These are phyloP conservation scores for Periplaneta americana DNA, from an alignment of 1,140 invertebrate species.

Conservation along the genomic window DNA sequence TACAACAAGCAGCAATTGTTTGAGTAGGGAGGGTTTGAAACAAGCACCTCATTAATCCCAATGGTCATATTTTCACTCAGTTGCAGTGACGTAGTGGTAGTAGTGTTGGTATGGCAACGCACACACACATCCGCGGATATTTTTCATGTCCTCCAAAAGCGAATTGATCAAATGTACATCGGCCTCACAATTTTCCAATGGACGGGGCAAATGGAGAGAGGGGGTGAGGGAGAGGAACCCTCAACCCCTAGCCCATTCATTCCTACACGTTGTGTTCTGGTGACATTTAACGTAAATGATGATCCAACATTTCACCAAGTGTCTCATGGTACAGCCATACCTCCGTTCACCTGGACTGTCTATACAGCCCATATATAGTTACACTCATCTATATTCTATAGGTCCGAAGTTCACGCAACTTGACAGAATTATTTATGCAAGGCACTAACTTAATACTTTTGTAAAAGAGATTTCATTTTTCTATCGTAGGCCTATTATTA, in stretches of 20 bases:
- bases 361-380: no score
- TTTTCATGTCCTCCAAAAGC: background rate
- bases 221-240: no score
- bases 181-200: background rate
- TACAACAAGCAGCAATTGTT: background rate
- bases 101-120: no score
- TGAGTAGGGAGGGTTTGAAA: background rate
- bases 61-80: slow-evolving; percentile 15
- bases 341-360: background rate
- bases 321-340: no score
- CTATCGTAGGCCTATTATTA: no score
- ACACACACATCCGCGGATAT: background rate
- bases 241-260: no score
- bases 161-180: background rate
- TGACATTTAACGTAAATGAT: background rate
- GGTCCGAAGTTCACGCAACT: no score
- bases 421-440: no score
- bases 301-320: background rate
- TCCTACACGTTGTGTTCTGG: no score
- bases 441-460: no score
- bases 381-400: no score
- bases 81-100: background rate
- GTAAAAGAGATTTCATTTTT: no score
- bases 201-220: background rate
- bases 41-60: slow-evolving; percentile 17